Percentiles rank a stretch among this genome's conserved stretches.
Evolutionary conservation across 2,888 invertebrate species (phyloP).

Genomic region (Drosophila percnosoma): DNA sequence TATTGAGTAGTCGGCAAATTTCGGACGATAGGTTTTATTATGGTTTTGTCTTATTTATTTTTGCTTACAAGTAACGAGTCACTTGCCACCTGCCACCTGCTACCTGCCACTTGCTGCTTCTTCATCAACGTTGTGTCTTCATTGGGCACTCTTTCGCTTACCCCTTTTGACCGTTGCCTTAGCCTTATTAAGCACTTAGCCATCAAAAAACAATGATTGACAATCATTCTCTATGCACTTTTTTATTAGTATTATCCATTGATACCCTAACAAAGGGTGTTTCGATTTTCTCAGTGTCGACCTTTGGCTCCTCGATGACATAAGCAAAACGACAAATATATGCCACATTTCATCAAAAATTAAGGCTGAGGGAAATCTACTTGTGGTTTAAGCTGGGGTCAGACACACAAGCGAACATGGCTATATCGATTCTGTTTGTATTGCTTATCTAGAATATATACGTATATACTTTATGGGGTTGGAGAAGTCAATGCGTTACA

Average conservation of each 20-base stretch:
- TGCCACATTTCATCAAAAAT: not conserved
- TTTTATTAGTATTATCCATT: not conserved
- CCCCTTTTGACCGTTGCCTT: slow-evolving; percentile 16
- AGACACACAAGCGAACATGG: not conserved
- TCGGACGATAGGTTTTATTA: not conserved
- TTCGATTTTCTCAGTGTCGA: not conserved
- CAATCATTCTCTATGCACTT: slow-evolving; percentile 12
- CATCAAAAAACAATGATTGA: slow-evolving; percentile 4
- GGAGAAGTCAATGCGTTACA: not conserved
- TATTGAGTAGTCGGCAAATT: not conserved
- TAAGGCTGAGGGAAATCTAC: not conserved
- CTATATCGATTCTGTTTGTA: not conserved
- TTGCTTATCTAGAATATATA: not conserved
- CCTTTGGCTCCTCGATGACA: not conserved
- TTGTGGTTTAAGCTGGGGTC: not conserved
- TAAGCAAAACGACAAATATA: not conserved
- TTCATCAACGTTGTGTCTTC: not conserved
- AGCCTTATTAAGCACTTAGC: slow-evolving; percentile 15
- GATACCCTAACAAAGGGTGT: slow-evolving; percentile 9
- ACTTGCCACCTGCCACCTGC: slow-evolving; percentile 21
- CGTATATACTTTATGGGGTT: not conserved
- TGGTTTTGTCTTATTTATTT: not conserved
- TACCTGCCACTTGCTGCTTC: not conserved
- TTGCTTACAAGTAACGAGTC: slow-evolving; percentile 24
- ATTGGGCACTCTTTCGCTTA: slow-evolving; percentile 8